phyloP scores from a whole-genome alignment of 2,797 vertebrate species.

The Cynopterus sphinx region DNA sequence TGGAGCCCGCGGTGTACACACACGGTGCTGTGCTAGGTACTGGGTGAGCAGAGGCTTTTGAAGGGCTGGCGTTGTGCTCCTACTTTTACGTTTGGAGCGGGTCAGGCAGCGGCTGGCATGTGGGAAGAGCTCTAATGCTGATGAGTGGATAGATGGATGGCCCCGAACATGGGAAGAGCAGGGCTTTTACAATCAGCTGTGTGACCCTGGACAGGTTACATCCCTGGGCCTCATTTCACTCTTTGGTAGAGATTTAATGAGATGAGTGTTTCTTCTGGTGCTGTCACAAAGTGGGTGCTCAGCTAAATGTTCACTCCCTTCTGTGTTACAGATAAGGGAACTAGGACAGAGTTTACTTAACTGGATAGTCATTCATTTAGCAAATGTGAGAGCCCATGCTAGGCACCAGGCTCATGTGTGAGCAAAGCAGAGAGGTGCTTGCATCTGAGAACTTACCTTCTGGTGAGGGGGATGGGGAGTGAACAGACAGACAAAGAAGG shows the following conservation, averaged over 20 bases:
- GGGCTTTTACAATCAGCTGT: background rate
- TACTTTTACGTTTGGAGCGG: no score
- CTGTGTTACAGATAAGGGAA: background rate
- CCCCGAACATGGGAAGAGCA: background rate
- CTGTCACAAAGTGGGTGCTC: background rate
- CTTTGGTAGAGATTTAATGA: background rate
- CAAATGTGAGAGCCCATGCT: background rate
- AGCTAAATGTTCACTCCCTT: background rate
- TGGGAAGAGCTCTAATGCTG: background rate
- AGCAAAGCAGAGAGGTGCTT: background rate
- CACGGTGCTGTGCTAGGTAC: background rate
- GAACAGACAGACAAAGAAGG: no score
- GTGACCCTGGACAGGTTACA: background rate
- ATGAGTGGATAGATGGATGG: background rate
- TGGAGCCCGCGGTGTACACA: background rate
- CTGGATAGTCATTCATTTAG: background rate
- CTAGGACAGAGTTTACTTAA: no score
- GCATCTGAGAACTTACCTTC: background rate
- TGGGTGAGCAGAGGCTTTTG: no score
- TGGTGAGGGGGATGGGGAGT: background rate
- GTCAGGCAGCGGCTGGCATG: fast-evolving
- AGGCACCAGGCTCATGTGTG: background rate
- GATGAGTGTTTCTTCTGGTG: background rate
- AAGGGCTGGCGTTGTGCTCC: background rate
- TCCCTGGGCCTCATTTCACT: background rate